These are phyloP conservation scores for Rhinogobio ventralis DNA, from an alignment of 2,797 vertebrate species.

Conservation along the genomic window DNA sequence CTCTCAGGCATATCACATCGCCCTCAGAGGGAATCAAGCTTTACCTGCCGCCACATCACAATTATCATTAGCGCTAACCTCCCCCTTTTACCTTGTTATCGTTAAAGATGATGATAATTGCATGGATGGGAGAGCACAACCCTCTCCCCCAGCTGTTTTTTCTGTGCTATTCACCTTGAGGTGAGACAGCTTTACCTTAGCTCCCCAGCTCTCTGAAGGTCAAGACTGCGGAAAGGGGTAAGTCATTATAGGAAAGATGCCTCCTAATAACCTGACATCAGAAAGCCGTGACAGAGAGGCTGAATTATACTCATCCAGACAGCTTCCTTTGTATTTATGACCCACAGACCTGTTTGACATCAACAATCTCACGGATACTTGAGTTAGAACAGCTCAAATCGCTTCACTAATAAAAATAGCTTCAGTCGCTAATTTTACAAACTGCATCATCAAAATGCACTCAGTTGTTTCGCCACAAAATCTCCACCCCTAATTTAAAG, in stretches of 20 bases:
- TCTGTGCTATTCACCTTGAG: constrained; percentile 64
- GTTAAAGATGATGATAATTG: constrained; percentile 74
- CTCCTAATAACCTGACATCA: constrained; percentile 52
- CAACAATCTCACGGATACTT: constrained; percentile 31
- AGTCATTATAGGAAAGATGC: constrained; percentile 26
- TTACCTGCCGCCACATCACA: constrained; percentile 59
- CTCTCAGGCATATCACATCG: constrained; percentile 28
- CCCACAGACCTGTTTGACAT: constrained; percentile 39
- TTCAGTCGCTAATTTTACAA: constrained; percentile 43
- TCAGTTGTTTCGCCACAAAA: constrained; percentile 32
- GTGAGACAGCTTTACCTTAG: constrained; percentile 40
- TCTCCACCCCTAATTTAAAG: constrained; percentile 32
- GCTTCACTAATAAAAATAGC: constrained; percentile 51
- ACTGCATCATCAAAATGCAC: constrained; percentile 53
- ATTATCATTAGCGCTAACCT: constrained; percentile 71
- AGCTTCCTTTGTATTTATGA: constrained; percentile 45
- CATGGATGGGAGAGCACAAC: constrained; percentile 63
- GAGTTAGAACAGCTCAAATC: constrained; percentile 30
- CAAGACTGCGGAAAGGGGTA: constrained; percentile 47
- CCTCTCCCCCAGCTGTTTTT: constrained; percentile 45
- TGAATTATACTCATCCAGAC: constrained; percentile 43
- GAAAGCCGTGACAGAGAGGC: constrained; percentile 45
- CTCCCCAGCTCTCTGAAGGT: constrained; percentile 56
- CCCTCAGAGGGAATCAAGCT: constrained; percentile 4
- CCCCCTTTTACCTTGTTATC: constrained; percentile 63